phyloP scores from a whole-genome alignment of 2,797 vertebrate genomes.

The Eulemur rubriventer region DNA sequence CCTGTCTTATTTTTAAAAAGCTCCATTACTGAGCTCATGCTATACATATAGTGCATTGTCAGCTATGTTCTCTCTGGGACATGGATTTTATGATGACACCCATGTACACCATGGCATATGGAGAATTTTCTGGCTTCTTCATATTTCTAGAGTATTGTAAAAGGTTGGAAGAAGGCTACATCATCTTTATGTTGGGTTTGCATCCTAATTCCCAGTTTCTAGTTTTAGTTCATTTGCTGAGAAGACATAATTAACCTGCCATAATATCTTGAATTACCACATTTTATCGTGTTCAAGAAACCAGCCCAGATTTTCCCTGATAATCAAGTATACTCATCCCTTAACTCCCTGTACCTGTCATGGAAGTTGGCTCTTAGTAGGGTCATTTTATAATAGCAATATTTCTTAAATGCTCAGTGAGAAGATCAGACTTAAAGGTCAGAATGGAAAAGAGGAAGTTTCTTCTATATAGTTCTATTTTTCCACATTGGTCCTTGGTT shows the following conservation, averaged over 20 bases:
- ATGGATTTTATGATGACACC: not conserved
- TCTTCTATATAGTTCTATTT: not conserved
- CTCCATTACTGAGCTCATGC: not conserved
- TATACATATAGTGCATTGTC: not conserved
- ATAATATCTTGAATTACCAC: not conserved
- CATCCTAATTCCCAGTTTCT: not conserved
- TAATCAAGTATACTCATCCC: not conserved
- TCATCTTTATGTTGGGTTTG: not conserved
- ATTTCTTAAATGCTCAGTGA: not conserved
- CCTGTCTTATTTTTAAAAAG: not conserved
- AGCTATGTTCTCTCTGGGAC: not conserved
- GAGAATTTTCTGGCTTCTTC: not conserved
- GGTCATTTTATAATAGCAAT: not conserved
- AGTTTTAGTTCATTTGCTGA: not conserved
- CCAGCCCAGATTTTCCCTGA: not conserved
- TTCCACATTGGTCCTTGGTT: constrained; percentile 4
- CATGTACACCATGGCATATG: not conserved
- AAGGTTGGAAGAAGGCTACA: not conserved
- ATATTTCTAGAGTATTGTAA: not conserved
- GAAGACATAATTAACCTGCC: not conserved
- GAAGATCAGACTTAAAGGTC: not conserved
- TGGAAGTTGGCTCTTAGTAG: not conserved
- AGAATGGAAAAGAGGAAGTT: not conserved
- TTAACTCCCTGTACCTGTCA: not conserved
- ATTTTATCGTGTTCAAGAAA: not conserved